Evolutionary conservation across 2,113 vertebrate species (phyloP).

Genomic region (Anhinga rufa): DNA sequence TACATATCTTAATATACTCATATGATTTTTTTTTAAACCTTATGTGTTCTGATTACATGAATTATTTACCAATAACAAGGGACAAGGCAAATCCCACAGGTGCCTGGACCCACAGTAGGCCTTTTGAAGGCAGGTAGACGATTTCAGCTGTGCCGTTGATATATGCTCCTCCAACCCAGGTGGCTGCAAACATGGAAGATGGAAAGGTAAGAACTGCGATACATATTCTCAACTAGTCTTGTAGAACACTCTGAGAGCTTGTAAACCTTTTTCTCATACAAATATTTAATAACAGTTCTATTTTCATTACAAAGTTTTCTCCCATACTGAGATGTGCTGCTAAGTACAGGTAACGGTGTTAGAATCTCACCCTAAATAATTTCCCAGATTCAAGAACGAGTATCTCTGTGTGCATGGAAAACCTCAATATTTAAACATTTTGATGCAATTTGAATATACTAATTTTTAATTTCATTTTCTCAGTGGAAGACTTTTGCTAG

Average conservation of each 20-base stretch:
- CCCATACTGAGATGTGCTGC: background rate
- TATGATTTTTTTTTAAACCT: background rate
- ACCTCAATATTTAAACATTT: background rate
- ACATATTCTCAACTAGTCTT: background rate
- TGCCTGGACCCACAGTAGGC: conserved; percentile 80
- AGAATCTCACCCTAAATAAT: background rate
- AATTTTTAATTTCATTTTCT: background rate
- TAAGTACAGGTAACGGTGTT: background rate
- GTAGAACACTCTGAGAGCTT: background rate
- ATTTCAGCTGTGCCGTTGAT: conserved; percentile 83
- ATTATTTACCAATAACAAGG: conserved; percentile 78
- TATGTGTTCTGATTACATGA: background rate
- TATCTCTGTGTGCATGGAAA: background rate
- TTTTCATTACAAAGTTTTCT: background rate
- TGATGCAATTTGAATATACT: background rate
- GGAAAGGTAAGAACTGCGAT: background rate
- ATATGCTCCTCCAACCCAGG: conserved; percentile 85
- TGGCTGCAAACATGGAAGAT: conserved; percentile 65
- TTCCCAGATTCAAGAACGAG: background rate
- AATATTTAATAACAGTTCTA: background rate
- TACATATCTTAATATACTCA: background rate
- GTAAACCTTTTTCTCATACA: background rate
- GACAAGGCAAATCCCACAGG: conserved; percentile 79
- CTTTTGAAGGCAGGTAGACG: conserved; percentile 78
- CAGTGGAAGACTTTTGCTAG: background rate